Evolutionary conservation across 2,888 invertebrate species (phyloP).

Genomic region (Archips crataeganus): DNA sequence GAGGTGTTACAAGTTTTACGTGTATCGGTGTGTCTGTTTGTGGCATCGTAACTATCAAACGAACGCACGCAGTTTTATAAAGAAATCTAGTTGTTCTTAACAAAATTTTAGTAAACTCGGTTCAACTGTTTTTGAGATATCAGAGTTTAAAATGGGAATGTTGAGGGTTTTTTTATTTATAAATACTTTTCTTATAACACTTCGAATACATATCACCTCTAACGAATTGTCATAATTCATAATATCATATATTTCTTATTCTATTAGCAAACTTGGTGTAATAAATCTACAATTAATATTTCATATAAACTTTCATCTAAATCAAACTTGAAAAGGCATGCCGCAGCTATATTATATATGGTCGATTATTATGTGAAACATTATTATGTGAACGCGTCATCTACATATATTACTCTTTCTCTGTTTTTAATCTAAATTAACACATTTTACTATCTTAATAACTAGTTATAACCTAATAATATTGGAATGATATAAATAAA

Average conservation of each 20-base stretch:
- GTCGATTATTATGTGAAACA: constrained; percentile 31
- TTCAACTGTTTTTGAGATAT: no score
- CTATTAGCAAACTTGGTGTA: constrained; percentile 33
- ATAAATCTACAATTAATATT: constrained; percentile 26
- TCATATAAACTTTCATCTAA: constrained; percentile 33
- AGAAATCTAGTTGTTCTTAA: no score
- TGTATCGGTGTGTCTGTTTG: no score
- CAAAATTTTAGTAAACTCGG: no score
- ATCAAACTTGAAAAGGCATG: constrained; percentile 37
- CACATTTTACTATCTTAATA: constrained; percentile 21
- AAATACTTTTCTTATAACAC: constrained; percentile 16
- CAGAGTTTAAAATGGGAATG: no score
- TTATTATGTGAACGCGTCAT: constrained; percentile 27
- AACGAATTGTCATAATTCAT: constrained; percentile 27
- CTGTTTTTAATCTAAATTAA: constrained; percentile 21
- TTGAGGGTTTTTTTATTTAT: not conserved
- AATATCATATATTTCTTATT: constrained; percentile 20
- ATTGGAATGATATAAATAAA: constrained; percentile 38
- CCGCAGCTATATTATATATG: constrained; percentile 25
- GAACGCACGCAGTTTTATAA: no score
- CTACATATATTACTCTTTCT: constrained; percentile 11
- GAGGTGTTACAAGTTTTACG: no score
- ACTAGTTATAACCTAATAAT: constrained; percentile 3
- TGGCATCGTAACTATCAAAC: no score
- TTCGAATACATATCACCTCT: constrained; percentile 7